Conservation (phyloP, 1,140 invertebrate species). For the Drosophila kepulauana region DNA sequence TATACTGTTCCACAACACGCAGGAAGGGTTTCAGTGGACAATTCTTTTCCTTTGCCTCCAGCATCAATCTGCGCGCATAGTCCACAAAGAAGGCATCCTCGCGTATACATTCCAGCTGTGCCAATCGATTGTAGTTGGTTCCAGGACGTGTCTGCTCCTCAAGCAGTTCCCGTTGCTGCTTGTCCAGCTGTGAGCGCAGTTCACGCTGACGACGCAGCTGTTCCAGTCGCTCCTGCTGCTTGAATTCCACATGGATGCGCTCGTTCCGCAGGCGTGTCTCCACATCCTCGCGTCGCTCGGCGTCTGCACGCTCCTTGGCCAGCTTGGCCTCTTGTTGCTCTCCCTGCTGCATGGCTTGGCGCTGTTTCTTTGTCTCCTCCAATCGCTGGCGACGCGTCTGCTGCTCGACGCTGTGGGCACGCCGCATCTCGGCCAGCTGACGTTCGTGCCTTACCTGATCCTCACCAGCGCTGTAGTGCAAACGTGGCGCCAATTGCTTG, state of each 20-base stretch:
- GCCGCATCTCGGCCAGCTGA: constrained; percentile 64
- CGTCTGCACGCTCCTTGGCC: constrained; percentile 25
- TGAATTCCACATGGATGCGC: constrained; percentile 58
- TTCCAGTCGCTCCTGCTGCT: constrained; percentile 59
- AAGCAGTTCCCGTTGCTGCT: constrained; percentile 50
- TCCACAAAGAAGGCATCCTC: constrained; percentile 69
- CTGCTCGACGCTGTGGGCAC: constrained; percentile 72
- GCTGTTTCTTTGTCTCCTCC: constrained; percentile 46
- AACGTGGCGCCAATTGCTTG: constrained; percentile 52
- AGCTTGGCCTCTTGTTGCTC: constrained; percentile 59
- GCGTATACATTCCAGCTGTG: constrained; percentile 62
- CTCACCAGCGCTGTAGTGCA: constrained; percentile 67
- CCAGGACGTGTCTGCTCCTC: constrained; percentile 51
- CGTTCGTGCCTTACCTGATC: constrained; percentile 57
- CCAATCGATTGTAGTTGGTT: constrained; percentile 65
- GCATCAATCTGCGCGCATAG: constrained; percentile 66
- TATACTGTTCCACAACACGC: constrained; percentile 60
- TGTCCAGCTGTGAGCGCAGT: constrained; percentile 54
- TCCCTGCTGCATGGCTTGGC: constrained; percentile 51
- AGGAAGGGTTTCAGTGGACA: constrained; percentile 67
- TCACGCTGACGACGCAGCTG: constrained; percentile 48
- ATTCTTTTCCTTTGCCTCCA: constrained; percentile 39
- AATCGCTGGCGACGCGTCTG: constrained; percentile 36
- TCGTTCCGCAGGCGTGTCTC: constrained; percentile 57
- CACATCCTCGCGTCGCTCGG: constrained; percentile 37